A percentile compares a stretch with the other conserved stretches of the same genome.
Conservation (phyloP, 2,113 vertebrate genomes). For the Rattus norvegicus region DNA sequence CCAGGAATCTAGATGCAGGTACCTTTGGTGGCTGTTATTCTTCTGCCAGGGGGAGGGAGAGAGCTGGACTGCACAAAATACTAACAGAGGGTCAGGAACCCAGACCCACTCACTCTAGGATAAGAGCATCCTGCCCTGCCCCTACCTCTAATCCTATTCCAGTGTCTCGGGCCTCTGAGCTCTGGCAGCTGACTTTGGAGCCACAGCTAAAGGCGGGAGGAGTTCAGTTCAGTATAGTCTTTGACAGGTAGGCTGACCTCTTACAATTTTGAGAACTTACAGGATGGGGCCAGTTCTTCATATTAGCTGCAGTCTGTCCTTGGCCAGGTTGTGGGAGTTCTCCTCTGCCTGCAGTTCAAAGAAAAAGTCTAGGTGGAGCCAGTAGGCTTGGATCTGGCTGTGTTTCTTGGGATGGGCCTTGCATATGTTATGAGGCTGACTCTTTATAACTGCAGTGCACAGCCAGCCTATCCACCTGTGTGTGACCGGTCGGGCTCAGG, state of each 20-base stretch:
- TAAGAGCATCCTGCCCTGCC: background rate
- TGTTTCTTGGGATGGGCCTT: background rate
- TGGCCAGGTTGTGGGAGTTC: too few relatives aligned
- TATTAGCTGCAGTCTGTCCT: background rate
- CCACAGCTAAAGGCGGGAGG: background rate
- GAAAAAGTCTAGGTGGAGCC: background rate
- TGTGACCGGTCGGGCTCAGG: background rate
- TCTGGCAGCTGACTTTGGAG: background rate
- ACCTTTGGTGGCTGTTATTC: background rate
- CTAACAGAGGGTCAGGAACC: background rate
- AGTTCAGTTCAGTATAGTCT: background rate
- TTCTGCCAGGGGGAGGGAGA: too few relatives aligned
- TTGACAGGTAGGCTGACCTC: background rate
- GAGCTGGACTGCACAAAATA: background rate
- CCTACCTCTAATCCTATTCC: background rate
- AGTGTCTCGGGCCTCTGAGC: background rate
- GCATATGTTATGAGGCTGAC: too few relatives aligned
- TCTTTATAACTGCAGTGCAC: accelerated
- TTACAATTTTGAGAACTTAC: too few relatives aligned
- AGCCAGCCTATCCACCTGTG: too few relatives aligned
- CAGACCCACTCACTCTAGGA: background rate
- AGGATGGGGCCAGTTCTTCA: background rate
- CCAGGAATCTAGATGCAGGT: background rate
- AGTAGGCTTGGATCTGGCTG: background rate
- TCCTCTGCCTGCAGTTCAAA: background rate